Base-by-base conservation (phyloP, 2,113 vertebrate species). In the Caranx melampygus region DNA sequence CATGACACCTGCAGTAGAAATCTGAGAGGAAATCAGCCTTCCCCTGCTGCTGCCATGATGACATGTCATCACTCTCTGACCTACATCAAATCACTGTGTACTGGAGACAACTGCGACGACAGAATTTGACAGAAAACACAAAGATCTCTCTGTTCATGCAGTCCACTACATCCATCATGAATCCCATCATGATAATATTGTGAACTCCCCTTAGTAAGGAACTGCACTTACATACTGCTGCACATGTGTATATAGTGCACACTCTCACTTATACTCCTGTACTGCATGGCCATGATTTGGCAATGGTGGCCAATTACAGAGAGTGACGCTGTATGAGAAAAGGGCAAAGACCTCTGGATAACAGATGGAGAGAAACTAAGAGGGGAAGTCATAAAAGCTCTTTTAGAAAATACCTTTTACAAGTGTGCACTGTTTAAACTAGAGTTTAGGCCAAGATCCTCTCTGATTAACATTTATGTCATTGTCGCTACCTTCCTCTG, bases 271-370 rank as follows among this genome's bases (percentile, higher is more conserved):
- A 54, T 51, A 49, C 45, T 12, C 61, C 20, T 40, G 18, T 57
- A 37, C 66, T 66, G 33, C 58, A 44, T 44, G 55, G 68, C 59
- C 3, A 49, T 31, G 78, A 72, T 81, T 72, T 86, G 65, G 87
- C 74, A 81, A 75, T 82, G 79, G 78, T 59, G 80, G 73, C 87
- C 84, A 88, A 91, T 91, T 91, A 88, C 18, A 79, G 78, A 66
- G 68, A 78, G 61, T 61, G 61, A 35, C 52, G 67, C 47, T 54
- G 47, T 5, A 58, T 54, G 42, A 61, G 54, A 73, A 40, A 61
- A 44, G 26, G 37, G 51, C 12, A 61, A 47, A 58, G 40, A 59
- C 35, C 16, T 49, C 57, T 60, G 26, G 26, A 85, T 61, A 72
- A 65, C 51, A 26, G 40, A 62, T 6, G 67, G 26, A 44, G 58